These are phyloP conservation scores for Myathropa florea DNA, from an alignment of 2,888 invertebrate genomes.

Conservation along the genomic window DNA sequence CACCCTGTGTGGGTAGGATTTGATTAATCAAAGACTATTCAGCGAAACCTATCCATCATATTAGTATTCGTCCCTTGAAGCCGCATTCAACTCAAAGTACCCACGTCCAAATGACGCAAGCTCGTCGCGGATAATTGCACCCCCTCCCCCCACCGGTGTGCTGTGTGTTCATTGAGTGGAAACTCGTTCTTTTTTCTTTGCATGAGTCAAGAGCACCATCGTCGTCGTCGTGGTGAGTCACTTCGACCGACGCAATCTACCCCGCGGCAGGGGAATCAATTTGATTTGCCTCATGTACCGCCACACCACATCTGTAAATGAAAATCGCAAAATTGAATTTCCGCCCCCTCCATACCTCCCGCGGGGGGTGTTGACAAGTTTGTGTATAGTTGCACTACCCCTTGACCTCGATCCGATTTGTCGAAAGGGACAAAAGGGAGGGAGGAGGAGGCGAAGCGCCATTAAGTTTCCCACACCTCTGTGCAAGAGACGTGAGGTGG, in stretches of 20 bases:
- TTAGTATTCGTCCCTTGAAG: too few species aligned
- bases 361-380: not conserved
- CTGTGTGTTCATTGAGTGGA: too few species aligned
- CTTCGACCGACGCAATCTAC: not conserved
- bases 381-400: slow-evolving; percentile 1
- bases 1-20: not conserved
- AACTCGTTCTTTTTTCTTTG: too few species aligned
- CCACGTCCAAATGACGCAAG: not conserved
- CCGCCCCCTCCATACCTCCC: not conserved
- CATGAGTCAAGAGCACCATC: too few species aligned
- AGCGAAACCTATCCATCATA: too few species aligned
- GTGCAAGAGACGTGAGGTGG: not conserved
- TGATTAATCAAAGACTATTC: not conserved
- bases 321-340: slow-evolving; percentile 35
- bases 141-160: not conserved
- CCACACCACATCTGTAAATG: not conserved
- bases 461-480: slow-evolving; percentile 23
- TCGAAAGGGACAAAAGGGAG: slow-evolving; percentile 42
- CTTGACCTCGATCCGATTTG: slow-evolving; percentile 39
- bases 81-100: too few species aligned
- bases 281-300: slow-evolving; percentile 30
- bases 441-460: slow-evolving; percentile 6
- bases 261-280: slow-evolving; percentile 7
- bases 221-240: too few species aligned
- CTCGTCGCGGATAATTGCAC: not conserved